These are phyloP conservation scores for Caenorhabditis japonica DNA, from an alignment of 2,888 invertebrate species.

Conservation along the genomic window DNA sequence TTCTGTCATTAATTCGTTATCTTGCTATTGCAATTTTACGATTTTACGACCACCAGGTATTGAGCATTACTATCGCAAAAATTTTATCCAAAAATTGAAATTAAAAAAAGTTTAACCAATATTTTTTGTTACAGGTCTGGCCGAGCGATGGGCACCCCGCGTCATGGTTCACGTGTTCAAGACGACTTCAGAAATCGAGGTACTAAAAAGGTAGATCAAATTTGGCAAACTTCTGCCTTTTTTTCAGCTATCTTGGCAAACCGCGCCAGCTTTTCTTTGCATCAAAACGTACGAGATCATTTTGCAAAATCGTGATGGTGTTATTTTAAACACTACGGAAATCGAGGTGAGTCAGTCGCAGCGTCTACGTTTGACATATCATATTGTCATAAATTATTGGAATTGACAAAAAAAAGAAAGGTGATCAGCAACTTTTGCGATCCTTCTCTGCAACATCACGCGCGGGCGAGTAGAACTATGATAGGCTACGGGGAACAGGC, in stretches of 20 bases:
- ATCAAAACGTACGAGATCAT: constrained; percentile 36
- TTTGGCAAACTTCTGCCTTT: neutral
- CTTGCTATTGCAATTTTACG: neutral
- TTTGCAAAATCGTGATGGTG: constrained; percentile 16
- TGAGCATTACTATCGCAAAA: no score
- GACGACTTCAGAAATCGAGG: constrained; percentile 22
- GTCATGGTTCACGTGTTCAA: constrained; percentile 36
- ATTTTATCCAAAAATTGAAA: no score
- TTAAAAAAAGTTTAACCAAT: constrained; percentile 1
- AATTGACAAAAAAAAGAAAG: no score
- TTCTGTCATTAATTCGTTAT: neutral
- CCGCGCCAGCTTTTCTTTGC: constrained; percentile 34
- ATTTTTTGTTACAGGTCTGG: constrained; percentile 36
- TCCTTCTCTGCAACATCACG: constrained; percentile 4
- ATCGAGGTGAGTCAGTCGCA: constrained; percentile 24
- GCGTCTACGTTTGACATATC: neutral
- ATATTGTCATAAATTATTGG: no score
- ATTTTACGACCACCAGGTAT: no score
- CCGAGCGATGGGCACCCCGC: constrained; percentile 44
- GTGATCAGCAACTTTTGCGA: constrained; percentile 14
- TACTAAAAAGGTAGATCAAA: neutral
- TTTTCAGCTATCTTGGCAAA: constrained; percentile 27
- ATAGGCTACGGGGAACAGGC: no score
- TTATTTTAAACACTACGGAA: constrained; percentile 28
- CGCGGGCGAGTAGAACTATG: no score